Conservation (phyloP, 2,888 invertebrate species). For the Atethmia centrago region DNA sequence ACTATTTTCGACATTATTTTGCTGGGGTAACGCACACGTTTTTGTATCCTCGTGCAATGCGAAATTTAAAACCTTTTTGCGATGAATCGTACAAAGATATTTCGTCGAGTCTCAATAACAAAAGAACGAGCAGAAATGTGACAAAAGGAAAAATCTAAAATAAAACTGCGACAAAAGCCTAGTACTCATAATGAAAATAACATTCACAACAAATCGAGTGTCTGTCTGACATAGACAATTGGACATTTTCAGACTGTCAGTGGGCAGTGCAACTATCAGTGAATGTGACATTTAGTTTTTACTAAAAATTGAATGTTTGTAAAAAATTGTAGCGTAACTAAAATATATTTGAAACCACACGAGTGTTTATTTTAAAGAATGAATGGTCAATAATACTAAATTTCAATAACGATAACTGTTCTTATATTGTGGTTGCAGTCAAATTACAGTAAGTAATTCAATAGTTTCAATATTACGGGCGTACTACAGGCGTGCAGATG, state of each 20-base stretch:
- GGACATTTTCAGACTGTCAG: too few relatives aligned
- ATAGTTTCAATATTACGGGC: neutral
- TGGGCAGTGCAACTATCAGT: too few relatives aligned
- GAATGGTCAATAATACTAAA: constrained; percentile 27
- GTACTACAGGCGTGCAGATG: neutral
- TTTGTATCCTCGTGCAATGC: neutral
- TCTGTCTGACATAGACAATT: too few relatives aligned
- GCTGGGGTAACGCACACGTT: too few relatives aligned
- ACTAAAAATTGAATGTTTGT: constrained; percentile 11
- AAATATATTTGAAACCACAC: constrained; percentile 2
- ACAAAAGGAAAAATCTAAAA: neutral
- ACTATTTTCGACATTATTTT: too few relatives aligned
- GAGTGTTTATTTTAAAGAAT: constrained; percentile 29
- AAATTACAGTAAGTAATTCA: constrained; percentile 53
- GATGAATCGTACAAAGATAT: neutral
- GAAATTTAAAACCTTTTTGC: neutral
- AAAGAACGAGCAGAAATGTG: neutral
- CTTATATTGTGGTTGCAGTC: constrained; percentile 4
- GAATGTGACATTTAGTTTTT: too few relatives aligned
- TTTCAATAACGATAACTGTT: constrained; percentile 32
- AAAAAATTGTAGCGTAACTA: constrained; percentile 32
- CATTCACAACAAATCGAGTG: neutral
- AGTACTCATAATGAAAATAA: neutral
- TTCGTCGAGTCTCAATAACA: too few relatives aligned
- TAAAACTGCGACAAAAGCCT: neutral